phyloP scores from a whole-genome alignment of 2,888 invertebrate genomes.

The Acronicta aceris region DNA sequence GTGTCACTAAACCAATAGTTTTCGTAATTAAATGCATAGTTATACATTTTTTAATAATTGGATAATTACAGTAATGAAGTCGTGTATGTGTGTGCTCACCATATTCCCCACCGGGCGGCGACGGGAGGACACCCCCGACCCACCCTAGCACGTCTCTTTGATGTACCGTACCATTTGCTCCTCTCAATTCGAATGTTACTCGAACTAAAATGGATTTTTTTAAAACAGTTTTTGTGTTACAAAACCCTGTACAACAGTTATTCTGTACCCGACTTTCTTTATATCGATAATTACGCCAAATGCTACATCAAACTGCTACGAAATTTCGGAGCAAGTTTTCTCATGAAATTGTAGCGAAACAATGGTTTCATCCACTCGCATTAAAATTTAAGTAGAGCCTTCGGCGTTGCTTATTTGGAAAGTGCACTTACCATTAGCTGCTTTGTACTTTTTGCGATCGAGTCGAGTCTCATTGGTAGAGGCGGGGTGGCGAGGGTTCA shows the following conservation, averaged over 20 bases:
- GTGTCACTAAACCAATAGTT: constrained; percentile 50
- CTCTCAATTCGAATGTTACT: constrained; percentile 57
- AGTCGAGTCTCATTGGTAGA: constrained; percentile 67
- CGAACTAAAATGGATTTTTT: constrained; percentile 34
- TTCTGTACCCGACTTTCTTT: not conserved
- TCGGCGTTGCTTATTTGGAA: constrained; percentile 33
- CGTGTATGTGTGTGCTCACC: constrained; percentile 75
- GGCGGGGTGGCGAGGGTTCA: constrained; percentile 65
- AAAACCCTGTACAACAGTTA: not conserved
- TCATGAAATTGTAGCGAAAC: constrained; percentile 16
- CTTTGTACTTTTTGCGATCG: constrained; percentile 52
- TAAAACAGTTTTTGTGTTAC: not conserved
- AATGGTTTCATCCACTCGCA: constrained; percentile 2
- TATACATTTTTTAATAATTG: constrained; percentile 78
- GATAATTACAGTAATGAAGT: constrained; percentile 87
- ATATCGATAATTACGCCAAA: not conserved
- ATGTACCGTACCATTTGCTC: constrained; percentile 66
- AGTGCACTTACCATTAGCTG: constrained; percentile 35
- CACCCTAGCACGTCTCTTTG: constrained; percentile 68
- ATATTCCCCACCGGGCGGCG: constrained; percentile 73
- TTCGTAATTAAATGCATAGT: constrained; percentile 61
- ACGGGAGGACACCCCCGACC: constrained; percentile 59
- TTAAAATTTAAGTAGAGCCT: constrained; percentile 20
- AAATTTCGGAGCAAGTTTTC: not conserved
- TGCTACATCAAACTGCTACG: too few relatives aligned